Percentiles rank a stretch among this genome's conserved stretches.
These are phyloP conservation scores for Argyrosomus regius DNA, from an alignment of 2,797 vertebrate species.

Conservation along the genomic window DNA sequence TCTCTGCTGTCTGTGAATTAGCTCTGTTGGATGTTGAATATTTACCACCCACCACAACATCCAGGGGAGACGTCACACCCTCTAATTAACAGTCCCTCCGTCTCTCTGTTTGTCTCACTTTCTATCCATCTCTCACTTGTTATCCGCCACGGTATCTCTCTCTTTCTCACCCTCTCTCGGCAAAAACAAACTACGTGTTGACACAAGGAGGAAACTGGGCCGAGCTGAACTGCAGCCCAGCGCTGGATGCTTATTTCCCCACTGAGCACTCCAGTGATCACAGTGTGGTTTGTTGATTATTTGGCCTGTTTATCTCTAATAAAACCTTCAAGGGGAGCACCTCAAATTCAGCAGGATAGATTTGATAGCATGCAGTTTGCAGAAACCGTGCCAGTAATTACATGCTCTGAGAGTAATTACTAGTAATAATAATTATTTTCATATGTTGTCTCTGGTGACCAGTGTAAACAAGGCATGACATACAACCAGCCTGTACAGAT, in stretches of 20 bases:
- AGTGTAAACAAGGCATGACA: slow-evolving; percentile 14
- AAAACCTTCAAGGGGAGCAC: slow-evolving; percentile 11
- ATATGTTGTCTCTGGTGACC: slow-evolving; percentile 21
- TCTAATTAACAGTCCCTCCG: slow-evolving; percentile 52
- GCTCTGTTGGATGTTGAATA: slow-evolving; percentile 40
- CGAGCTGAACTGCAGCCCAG: slow-evolving; percentile 19
- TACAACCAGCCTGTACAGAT: background rate
- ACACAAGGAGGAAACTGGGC: slow-evolving; percentile 5
- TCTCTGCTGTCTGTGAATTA: slow-evolving; percentile 51
- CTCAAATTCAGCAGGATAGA: slow-evolving; percentile 31
- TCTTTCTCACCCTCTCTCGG: slow-evolving; percentile 35
- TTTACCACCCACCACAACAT: slow-evolving; percentile 38
- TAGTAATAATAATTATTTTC: slow-evolving; percentile 22
- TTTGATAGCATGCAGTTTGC: slow-evolving; percentile 31
- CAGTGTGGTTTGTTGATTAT: slow-evolving; percentile 53
- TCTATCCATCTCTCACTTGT: slow-evolving; percentile 34
- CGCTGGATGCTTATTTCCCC: slow-evolving; percentile 33
- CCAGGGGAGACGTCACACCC: slow-evolving; percentile 33
- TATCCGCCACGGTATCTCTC: slow-evolving; percentile 19
- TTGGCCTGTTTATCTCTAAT: slow-evolving; percentile 37
- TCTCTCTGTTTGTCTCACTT: slow-evolving; percentile 43
- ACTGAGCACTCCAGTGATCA: slow-evolving; percentile 39
- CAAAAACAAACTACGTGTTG: slow-evolving; percentile 38
- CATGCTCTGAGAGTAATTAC: slow-evolving; percentile 20
- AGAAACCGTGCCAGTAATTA: slow-evolving; percentile 14